Conservation (phyloP, 2,113 vertebrate species). For the Tinamus guttatus region DNA sequence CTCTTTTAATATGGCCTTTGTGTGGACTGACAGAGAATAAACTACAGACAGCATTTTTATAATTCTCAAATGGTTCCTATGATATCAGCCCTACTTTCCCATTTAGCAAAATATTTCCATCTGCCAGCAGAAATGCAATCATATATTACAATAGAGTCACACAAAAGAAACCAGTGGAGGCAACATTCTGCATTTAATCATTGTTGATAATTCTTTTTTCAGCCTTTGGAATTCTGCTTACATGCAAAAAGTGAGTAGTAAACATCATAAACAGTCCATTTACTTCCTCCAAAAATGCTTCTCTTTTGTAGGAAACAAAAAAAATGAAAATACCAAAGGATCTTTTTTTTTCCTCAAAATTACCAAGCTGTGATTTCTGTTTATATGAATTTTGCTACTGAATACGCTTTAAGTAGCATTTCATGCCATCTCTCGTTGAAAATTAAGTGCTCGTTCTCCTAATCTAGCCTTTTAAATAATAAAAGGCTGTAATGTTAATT, state of each 20-base stretch:
- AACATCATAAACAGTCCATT: not conserved
- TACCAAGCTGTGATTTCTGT: not conserved
- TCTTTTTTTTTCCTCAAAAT: not conserved
- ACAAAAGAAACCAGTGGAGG: not conserved
- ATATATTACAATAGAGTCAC: not conserved
- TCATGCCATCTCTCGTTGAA: not conserved
- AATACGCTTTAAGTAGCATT: not conserved
- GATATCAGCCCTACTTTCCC: not conserved
- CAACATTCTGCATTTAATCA: not conserved
- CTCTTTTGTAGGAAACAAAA: no score
- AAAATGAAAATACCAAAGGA: not conserved
- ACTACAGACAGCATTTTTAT: not conserved
- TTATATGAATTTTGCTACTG: not conserved
- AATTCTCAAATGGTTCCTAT: not conserved
- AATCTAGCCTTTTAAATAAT: not conserved
- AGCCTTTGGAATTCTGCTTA: not conserved
- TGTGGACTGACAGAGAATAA: not conserved
- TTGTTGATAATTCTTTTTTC: not conserved
- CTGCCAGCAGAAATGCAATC: not conserved
- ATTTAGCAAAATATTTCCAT: slow-evolving; percentile 10
- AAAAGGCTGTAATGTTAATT: not conserved
- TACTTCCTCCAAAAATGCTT: no score
- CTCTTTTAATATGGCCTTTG: not conserved
- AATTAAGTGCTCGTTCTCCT: not conserved
- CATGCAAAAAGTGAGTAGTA: not conserved